Conservation (phyloP, 2,113 vertebrate genomes). For the Paraplagusia blochii region DNA sequence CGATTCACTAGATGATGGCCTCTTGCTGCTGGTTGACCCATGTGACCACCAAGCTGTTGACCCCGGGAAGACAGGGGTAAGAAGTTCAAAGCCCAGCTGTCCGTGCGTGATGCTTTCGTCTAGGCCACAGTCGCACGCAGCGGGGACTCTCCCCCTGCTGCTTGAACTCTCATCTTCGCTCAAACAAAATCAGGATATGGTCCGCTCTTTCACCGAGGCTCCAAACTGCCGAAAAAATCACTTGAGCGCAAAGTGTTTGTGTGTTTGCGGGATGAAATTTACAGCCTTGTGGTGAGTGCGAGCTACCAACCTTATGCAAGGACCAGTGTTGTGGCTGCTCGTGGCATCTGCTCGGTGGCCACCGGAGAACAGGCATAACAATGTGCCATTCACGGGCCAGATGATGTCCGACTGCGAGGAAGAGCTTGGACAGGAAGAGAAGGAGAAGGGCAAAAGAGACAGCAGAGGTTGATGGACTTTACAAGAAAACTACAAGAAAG, state of each 20-base stretch:
- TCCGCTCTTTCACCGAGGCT: constrained; percentile 57
- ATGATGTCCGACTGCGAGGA: constrained; percentile 74
- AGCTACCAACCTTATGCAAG: constrained; percentile 59
- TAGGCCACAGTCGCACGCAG: constrained; percentile 47
- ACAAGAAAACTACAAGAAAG: constrained; percentile 25
- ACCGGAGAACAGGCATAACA: constrained; percentile 69
- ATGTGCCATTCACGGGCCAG: constrained; percentile 78
- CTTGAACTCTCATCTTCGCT: constrained; percentile 47
- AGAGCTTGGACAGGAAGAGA: constrained; percentile 71
- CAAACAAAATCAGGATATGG: constrained; percentile 64
- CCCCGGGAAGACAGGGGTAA: constrained; percentile 66
- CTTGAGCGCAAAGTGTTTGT: constrained; percentile 68
- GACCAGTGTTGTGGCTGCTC: constrained; percentile 62
- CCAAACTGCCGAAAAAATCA: constrained; percentile 60
- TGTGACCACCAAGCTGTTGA: constrained; percentile 69
- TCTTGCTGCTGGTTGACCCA: constrained; percentile 66
- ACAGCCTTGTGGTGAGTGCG: constrained; percentile 56
- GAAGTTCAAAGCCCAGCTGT: constrained; percentile 77
- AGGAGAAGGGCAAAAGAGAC: constrained; percentile 69
- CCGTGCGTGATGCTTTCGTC: constrained; percentile 58
- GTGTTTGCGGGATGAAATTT: constrained; percentile 72
- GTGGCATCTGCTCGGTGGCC: constrained; percentile 69
- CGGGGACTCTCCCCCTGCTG: constrained; percentile 59
- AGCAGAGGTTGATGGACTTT: constrained; percentile 64
- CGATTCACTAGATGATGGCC: constrained; percentile 61